Evolutionary conservation across 2,888 invertebrate species (phyloP).

Genomic region (Rhogogaster chlorosoma): DNA sequence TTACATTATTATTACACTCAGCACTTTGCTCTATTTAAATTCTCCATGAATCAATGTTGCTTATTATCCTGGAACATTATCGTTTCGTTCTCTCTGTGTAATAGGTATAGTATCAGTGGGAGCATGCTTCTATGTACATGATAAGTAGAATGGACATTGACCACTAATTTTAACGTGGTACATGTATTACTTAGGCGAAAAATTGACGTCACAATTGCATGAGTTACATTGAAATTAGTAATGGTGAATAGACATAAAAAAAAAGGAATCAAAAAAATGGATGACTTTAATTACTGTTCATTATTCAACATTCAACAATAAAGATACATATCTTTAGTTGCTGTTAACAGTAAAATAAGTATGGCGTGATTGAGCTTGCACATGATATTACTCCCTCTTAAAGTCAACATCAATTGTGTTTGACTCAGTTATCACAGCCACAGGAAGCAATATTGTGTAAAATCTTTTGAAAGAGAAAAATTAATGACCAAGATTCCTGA

Average conservation of each 20-base stretch:
- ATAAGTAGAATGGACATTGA: conserved; percentile 28
- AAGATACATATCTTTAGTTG: conserved; percentile 52
- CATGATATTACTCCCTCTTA: conserved; percentile 76
- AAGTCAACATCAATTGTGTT: conserved; percentile 75
- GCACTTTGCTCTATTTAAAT: conserved; percentile 59
- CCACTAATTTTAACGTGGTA: background rate
- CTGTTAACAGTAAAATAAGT: conserved; percentile 56
- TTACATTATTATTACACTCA: conserved; percentile 73
- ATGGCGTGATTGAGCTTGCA: conserved; percentile 76
- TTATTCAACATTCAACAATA: conserved; percentile 51
- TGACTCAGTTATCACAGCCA: conserved; percentile 76
- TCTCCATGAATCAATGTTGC: conserved; percentile 50
- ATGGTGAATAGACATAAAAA: background rate
- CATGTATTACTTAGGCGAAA: conserved; percentile 23
- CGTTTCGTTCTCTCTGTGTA: conserved; percentile 28
- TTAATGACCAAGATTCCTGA: conserved; percentile 7
- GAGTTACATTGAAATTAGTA: conserved; percentile 5
- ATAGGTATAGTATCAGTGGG: conserved; percentile 45
- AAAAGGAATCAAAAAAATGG: conserved; percentile 48
- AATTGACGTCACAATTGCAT: conserved; percentile 33
- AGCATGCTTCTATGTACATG: conserved; percentile 53
- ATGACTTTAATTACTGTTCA: conserved; percentile 58
- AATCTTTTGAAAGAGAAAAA: background rate
- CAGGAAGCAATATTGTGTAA: conserved; percentile 75
- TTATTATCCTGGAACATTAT: conserved; percentile 60